Evolutionary conservation across 2,113 vertebrate genomes (phyloP), one percentile per base, ranked within the genome.

Genomic region (Megaceryle maxima): DNA sequence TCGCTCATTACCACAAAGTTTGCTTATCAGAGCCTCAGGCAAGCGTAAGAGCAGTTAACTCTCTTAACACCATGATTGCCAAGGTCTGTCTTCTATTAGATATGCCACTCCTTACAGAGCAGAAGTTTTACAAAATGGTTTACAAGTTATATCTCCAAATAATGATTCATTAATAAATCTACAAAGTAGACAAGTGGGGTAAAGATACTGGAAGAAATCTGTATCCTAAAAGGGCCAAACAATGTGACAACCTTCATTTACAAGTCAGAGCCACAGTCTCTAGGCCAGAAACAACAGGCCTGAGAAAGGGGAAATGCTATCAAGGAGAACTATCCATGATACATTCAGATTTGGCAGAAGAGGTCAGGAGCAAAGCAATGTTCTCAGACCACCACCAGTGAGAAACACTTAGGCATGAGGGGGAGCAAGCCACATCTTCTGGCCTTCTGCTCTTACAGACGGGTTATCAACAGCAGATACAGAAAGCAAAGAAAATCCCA

Each of bases 1-100:
- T 94, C 78, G 63, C 37, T 91, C 50, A 83, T 92, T 95, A 93
- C 73, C 57, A 81, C 35, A 35, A 77, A 81, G 80, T 81, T 87
- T 88, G 60, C 83, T 94, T 85, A 96, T 91, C 59, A 93, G 56
- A 92, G 87, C 73, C 81, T 78, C 87, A 66, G 87, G 88, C 93
- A 88, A 90, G 41, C n/a, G 28, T 43, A 56, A 86, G 78, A 53
- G 63, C 90, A 91, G 67, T 91, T 95, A 93, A 84, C 28, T 85
- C 73, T 51, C 63, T 41, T 31, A 84, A 44, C 39, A 67, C 10
- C 56, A 43, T 1, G 3, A 39, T 4, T 84, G 33, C 77, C 21
- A 72, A 43, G 29, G 35, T 46, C 70, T 50, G 12, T 39, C 67
- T 91, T 48, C 55, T 78, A 6, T 50, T 21, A n/a, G n/a, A 55